A percentile compares a stretch with the other conserved stretches of the same genome.
Conservation (phyloP, 2,797 vertebrate genomes). For the Mormyrops boulengeri region DNA sequence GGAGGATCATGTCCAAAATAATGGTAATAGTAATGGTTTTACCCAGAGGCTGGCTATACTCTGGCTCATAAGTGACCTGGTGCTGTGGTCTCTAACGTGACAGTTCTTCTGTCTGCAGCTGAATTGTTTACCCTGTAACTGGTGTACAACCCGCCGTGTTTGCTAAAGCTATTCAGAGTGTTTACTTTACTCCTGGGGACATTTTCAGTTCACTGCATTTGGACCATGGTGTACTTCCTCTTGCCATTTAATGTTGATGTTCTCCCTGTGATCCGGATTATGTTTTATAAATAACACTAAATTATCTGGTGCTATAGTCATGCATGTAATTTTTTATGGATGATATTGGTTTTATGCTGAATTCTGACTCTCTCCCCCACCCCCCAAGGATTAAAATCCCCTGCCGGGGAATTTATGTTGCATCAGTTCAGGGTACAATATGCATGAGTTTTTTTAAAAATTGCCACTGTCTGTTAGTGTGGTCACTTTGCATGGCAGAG, state of each 20-base stretch:
- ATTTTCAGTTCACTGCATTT: neutral
- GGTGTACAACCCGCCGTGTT: neutral
- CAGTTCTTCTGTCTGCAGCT: neutral
- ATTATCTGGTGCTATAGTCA: neutral
- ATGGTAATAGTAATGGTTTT: conserved; percentile 56
- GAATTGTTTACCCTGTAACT: neutral
- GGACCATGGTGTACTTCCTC: neutral
- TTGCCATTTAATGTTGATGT: neutral
- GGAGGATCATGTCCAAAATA: conserved; percentile 95
- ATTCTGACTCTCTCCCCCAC: neutral
- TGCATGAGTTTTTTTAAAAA: neutral
- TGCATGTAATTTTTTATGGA: neutral
- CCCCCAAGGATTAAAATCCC: neutral
- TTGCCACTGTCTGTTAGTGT: neutral
- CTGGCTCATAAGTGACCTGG: neutral
- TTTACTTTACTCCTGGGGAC: neutral
- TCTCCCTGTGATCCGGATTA: neutral
- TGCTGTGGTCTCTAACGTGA: neutral
- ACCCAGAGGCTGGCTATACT: neutral
- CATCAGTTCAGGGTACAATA: neutral
- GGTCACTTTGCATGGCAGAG: neutral
- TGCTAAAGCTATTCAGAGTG: neutral
- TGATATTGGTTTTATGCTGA: neutral
- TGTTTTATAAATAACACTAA: neutral
- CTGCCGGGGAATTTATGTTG: neutral